Conservation (phyloP, 2,888 invertebrate species). For the Sericinus montela region DNA sequence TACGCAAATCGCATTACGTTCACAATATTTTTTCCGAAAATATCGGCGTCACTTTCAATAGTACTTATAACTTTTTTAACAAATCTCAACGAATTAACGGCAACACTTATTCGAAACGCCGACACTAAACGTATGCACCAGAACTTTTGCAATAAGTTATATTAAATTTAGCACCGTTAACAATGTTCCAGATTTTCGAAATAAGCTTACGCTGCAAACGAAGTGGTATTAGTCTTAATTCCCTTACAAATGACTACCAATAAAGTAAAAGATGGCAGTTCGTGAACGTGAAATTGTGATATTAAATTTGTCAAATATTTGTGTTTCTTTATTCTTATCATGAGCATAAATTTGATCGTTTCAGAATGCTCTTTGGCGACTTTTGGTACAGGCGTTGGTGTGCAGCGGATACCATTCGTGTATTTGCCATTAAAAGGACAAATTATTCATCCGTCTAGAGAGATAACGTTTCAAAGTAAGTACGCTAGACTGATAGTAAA, state of each 20-base stretch:
- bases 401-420: slow-evolving; percentile 91
- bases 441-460: slow-evolving; percentile 92
- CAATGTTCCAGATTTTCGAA: slow-evolving; percentile 14
- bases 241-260: slow-evolving; percentile 36
- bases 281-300: slow-evolving; percentile 1
- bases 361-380: slow-evolving; percentile 89
- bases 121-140: neutral
- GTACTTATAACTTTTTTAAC: slow-evolving; percentile 3
- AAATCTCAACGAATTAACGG: slow-evolving; percentile 14
- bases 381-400: slow-evolving; percentile 83
- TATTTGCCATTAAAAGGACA: slow-evolving; percentile 91
- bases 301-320: slow-evolving; percentile 33
- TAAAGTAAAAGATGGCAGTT: slow-evolving; percentile 18
- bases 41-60: neutral
- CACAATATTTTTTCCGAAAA: slow-evolving; percentile 2
- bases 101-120: neutral
- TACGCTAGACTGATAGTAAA: neutral
- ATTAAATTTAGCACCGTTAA: slow-evolving; percentile 3
- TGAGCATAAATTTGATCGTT: slow-evolving; percentile 1
- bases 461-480: slow-evolving; percentile 89
- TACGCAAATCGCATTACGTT: slow-evolving; percentile 5
- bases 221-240: slow-evolving; percentile 40
- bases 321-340: slow-evolving; percentile 21
- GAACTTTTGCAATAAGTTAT: neutral
- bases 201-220: slow-evolving; percentile 32